Evolutionary conservation across 2,113 vertebrate genomes (phyloP), one percentile per base, ranked within the genome.

Genomic region (Myotis brandtii): DNA sequence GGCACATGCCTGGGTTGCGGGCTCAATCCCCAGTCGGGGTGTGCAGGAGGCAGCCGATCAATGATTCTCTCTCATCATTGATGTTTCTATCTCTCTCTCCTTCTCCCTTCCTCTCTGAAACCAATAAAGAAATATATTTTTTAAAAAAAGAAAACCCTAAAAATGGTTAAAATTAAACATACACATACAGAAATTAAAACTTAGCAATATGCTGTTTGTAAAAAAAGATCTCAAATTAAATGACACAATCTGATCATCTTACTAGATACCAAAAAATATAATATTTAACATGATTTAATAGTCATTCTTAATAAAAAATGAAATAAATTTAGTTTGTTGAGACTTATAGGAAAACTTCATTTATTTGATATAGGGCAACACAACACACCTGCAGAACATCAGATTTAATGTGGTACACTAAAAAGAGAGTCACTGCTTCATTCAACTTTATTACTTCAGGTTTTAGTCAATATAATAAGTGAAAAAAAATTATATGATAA

Each of bases 171-270:
- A 76, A 81, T 72, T 62, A 83, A 91, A 82, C 4, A 91, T 16
- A 50, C 20, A 76, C 1, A 2, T 75, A 43, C 34, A 56, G 67
- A 94, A 56, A 66, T 54, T 56, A 89, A 89, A 67, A 54, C 67
- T 13, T 11, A 43, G 46, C 56, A 54, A 13, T 84, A 52, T 54
- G 21, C 10, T 64, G 16, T 81, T 66, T 75, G 23, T n/a, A 88
- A 93, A 93, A 94, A 54, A 64, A 27, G 16, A 81, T 32, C 6
- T 62, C 73, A 93, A 64, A 52, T 94, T 69, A 94, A 76, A 77
- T 89, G 30, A 56, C 16, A 34, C 16, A 54, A n/a, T 18, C 17
- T 48, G 32, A 48, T 89, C 32, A 76, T 94, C 32, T 84, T 59
- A 9, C 4, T 30, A 76, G 6, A 69, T 67, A 66, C 6, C 20